Base-by-base conservation (phyloP, 2,797 vertebrate genomes). In the Tarsius wallacei region DNA sequence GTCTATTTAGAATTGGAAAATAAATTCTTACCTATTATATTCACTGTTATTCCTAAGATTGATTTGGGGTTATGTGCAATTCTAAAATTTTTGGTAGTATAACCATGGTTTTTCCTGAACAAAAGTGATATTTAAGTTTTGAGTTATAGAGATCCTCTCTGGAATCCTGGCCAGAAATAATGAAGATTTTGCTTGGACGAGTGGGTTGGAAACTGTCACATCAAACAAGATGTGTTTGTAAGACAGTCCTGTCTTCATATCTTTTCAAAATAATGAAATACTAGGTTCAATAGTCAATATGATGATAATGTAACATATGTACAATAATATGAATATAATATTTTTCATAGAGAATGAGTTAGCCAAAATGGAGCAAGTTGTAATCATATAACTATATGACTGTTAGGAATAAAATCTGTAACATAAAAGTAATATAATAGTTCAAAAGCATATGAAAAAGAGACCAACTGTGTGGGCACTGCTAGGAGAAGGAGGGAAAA, bases 141-240 rank as follows among this genome's bases (percentile, higher is more conserved):
- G 85, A 93, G 33, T 96, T 91, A 89, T 78, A 61, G 64, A 87
- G 82, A 87, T 78, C 36, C 26, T 90, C 31, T 84, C 90, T 96
- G 93, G 93, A 88, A 98, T 86, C 51, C 19, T 96, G 96, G 85
- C 93, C 92, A 95, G 76, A 93, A 94, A 95, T 76, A 88, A 90
- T 63, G 61, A 95, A 71, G 61, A 47, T 94, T 74, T 94, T 95
- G 74, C 82, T 98, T 95, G 61, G 47, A 88, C 87, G n/a, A 83
- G 26, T 80, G 59, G 87, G 64, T 94, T 96, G 88, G 96, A 96
- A 96, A 90, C 78, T 89, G 90, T 96, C 94, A 80, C 28, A 66
- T 87, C 70, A 93, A 81, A 90, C 90, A 90, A 97, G 87, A 77
- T 55, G 3, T 28, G 31, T 83, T 94, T 87, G n/a, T 91, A 57